Base-by-base conservation (phyloP, 2,113 vertebrate species). In the Laticauda colubrina region DNA sequence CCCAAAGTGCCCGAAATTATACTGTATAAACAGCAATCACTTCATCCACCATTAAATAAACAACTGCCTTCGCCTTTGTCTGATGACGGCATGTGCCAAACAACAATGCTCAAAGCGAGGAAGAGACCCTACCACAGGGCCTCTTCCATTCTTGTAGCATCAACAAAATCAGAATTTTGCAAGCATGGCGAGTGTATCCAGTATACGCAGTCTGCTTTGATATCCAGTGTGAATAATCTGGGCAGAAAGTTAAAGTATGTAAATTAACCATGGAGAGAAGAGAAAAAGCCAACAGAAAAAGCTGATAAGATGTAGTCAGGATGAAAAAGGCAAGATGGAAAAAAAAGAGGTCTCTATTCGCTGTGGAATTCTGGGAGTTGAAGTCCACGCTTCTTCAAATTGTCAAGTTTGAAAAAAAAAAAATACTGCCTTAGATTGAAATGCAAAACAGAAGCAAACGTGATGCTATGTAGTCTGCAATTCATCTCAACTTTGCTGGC, bases 1-100 rank as follows among this genome's bases (percentile, higher is more conserved):
- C 55, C 88, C 90, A 45, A 90, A 43, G 88, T 53, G 45, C 55
- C 81, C 55, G 89, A 54, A 90, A n/a, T 93, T 90, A 90, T 23
- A 54, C 14, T 90, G 81, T 61, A 57, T 87, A 94, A 89, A 69
- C 55, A 95, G 93, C 94, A 95, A 93, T 90, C 93, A 95, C 81
- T 96, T 96, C 93, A 85, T 59, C 43, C 69, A 64, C 57, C n/a
- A 43, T 93, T 92, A 29, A 0, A 4, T 93, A 94, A 95, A 93
- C 48, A 34, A 69, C 91, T 91, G 75, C 87, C 93, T 43, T 88
- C 94, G 93, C 69, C 7, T 0, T 93, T 94, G 87, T 61, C 59
- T 69, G 64, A 21, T 90, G 15, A 95, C 64, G 0, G 29, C 26
- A 24, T 34, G 91, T 91, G 85, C 89, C 90, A 15, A 59, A 61